Conservation (phyloP, 2,888 invertebrate species). For the Spisula solida region DNA sequence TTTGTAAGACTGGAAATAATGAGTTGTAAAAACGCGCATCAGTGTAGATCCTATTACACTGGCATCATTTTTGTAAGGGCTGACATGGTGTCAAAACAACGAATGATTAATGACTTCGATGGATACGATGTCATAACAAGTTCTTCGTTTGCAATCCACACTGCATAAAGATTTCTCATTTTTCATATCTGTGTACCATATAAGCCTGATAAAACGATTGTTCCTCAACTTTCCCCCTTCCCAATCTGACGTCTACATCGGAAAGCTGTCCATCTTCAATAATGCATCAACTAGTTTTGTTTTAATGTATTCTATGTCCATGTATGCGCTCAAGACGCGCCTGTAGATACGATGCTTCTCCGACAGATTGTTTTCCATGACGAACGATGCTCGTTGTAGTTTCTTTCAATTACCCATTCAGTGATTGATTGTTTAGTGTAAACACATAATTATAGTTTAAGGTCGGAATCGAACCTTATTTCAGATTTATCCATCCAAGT, state of each 20-base stretch:
- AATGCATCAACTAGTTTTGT: not conserved
- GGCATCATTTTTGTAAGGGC: slow-evolving; percentile 18
- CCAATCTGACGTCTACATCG: not conserved
- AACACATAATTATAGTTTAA: too few species aligned
- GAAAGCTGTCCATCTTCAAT: not conserved
- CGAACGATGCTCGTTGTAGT: too few species aligned
- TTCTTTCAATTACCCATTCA: not conserved
- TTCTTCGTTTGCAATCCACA: not conserved
- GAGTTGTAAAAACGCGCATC: slow-evolving; percentile 16
- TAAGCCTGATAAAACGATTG: not conserved
- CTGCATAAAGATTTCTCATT: slow-evolving; percentile 21
- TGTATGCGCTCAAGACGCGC: too few species aligned
- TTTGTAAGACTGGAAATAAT: slow-evolving; percentile 20
- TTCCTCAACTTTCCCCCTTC: not conserved
- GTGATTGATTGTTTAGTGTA: too few species aligned
- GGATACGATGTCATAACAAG: slow-evolving; percentile 18
- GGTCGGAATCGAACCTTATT: too few species aligned
- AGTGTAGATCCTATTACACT: slow-evolving; percentile 22
- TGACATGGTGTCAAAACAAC: slow-evolving; percentile 20
- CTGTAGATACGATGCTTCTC: too few species aligned
- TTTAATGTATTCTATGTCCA: not conserved
- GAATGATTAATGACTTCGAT: not conserved
- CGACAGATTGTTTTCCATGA: too few species aligned
- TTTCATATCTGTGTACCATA: not conserved
- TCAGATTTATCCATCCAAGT: too few species aligned